Percentiles rank a stretch among this genome's conserved stretches.
These are phyloP conservation scores for Aphrophora alni DNA, from an alignment of 2,888 invertebrate species.

Conservation along the genomic window DNA sequence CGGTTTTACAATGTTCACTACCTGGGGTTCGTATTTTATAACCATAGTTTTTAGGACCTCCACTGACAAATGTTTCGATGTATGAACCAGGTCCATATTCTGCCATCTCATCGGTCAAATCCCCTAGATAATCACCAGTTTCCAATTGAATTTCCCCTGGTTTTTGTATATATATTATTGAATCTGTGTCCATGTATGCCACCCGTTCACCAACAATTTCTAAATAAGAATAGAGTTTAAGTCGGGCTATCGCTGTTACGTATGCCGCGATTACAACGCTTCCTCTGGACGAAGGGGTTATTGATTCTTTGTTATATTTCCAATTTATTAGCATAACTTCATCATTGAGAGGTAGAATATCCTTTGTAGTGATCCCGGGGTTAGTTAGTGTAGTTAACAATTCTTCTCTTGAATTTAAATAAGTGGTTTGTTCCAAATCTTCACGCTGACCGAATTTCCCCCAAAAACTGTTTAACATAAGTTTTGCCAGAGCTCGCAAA, in stretches of 20 bases:
- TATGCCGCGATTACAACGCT: slow-evolving; percentile 55
- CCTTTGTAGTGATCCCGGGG: neutral
- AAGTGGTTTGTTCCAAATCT: neutral
- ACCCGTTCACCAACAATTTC: slow-evolving; percentile 51
- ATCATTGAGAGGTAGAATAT: neutral
- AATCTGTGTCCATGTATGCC: too few species aligned
- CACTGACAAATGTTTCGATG: slow-evolving; percentile 53
- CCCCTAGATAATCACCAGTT: slow-evolving; percentile 53
- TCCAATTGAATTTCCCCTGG: slow-evolving; percentile 36
- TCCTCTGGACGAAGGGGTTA: slow-evolving; percentile 23
- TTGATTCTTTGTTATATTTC: neutral
- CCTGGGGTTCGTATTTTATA: slow-evolving; percentile 47
- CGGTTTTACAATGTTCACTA: neutral
- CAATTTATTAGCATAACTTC: slow-evolving; percentile 14
- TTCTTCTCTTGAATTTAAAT: neutral
- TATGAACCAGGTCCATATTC: too few species aligned
- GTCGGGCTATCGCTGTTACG: slow-evolving; percentile 54
- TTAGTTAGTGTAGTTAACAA: neutral
- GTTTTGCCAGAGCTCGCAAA: neutral
- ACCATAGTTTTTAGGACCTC: slow-evolving; percentile 55
- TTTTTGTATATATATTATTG: slow-evolving; percentile 50
- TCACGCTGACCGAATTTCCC: slow-evolving; percentile 18
- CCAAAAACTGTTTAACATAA: neutral
- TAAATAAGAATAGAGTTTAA: slow-evolving; percentile 54
- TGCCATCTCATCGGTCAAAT: slow-evolving; percentile 55